phyloP scores from a whole-genome alignment of 2,888 invertebrate genomes.

The Orthosia gothica region DNA sequence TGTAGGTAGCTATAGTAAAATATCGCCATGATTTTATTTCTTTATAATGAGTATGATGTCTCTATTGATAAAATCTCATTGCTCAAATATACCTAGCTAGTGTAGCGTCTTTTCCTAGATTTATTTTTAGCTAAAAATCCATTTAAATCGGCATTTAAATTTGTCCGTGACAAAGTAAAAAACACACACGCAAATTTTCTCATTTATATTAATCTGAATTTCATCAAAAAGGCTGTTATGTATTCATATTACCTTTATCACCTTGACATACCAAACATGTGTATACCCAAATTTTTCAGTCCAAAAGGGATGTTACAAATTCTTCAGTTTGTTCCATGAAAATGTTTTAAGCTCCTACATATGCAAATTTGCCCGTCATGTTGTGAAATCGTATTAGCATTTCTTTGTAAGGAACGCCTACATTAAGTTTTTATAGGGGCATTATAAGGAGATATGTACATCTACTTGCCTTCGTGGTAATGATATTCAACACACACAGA shows the following conservation, averaged over 20 bases:
- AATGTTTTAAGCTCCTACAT: conserved; percentile 22
- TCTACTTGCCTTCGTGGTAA: not conserved
- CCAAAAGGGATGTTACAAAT: conserved; percentile 15
- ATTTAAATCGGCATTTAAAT: not conserved
- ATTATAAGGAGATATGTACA: not conserved
- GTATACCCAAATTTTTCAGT: conserved; percentile 36
- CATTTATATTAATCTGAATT: conserved; percentile 19
- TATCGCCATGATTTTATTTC: too few relatives aligned
- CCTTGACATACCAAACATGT: conserved; percentile 10
- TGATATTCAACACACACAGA: not conserved
- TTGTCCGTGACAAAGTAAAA: not conserved
- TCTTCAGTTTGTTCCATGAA: conserved; percentile 23
- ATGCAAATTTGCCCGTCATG: conserved; percentile 29
- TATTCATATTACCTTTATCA: conserved; percentile 34
- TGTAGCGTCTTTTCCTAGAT: too few relatives aligned
- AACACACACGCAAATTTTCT: not conserved
- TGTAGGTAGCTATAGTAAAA: too few relatives aligned
- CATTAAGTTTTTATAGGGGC: not conserved
- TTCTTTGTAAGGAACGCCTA: conserved; percentile 18
- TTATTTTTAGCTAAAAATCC: too few relatives aligned
- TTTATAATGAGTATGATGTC: too few relatives aligned
- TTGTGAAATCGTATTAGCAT: conserved; percentile 21
- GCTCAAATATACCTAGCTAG: too few relatives aligned
- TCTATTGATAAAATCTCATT: too few relatives aligned
- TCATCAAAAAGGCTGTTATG: conserved; percentile 40